A percentile compares a stretch with the other conserved stretches of the same genome.
These are phyloP conservation scores for Manis crassicaudata DNA, from an alignment of 2,797 vertebrate species.

Conservation along the genomic window DNA sequence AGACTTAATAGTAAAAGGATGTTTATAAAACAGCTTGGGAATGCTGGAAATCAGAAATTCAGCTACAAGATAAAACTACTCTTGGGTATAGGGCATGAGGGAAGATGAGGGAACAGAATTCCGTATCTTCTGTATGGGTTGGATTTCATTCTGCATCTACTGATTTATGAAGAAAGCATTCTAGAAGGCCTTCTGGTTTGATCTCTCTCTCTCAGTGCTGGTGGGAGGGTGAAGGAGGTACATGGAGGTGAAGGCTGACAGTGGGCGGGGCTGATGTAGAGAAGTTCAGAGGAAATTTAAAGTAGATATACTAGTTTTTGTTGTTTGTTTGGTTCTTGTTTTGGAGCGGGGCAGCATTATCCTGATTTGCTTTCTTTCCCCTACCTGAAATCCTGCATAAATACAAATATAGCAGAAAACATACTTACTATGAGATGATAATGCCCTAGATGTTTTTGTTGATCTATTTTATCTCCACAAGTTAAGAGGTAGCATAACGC, in stretches of 20 bases:
- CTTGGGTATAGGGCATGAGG: not conserved
- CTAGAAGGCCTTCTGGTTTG: constrained; percentile 66
- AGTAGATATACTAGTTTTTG: not conserved
- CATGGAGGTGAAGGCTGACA: not conserved
- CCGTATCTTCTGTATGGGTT: not conserved
- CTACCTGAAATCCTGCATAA: not conserved
- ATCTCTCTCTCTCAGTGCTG: constrained; percentile 13
- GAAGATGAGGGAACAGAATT: constrained; percentile 19
- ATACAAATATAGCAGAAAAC: not conserved
- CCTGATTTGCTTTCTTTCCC: not conserved
- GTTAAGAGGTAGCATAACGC: not conserved
- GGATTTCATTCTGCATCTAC: constrained; percentile 31
- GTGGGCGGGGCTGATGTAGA: not conserved
- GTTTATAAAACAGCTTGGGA: constrained; percentile 50
- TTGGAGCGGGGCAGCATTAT: not conserved
- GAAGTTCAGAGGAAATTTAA: constrained; percentile 35
- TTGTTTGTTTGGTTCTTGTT: not conserved
- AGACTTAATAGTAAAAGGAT: constrained; percentile 54
- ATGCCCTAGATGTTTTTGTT: not conserved
- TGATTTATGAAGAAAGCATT: constrained; percentile 65
- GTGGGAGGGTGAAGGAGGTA: not conserved
- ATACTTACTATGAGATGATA: not conserved
- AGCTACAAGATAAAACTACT: constrained; percentile 23
- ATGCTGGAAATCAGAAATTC: constrained; percentile 49
- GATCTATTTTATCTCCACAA: constrained; percentile 39